These are phyloP conservation scores for Toxotes lorentzi DNA, from an alignment of 2,797 vertebrate species.

Conservation along the genomic window DNA sequence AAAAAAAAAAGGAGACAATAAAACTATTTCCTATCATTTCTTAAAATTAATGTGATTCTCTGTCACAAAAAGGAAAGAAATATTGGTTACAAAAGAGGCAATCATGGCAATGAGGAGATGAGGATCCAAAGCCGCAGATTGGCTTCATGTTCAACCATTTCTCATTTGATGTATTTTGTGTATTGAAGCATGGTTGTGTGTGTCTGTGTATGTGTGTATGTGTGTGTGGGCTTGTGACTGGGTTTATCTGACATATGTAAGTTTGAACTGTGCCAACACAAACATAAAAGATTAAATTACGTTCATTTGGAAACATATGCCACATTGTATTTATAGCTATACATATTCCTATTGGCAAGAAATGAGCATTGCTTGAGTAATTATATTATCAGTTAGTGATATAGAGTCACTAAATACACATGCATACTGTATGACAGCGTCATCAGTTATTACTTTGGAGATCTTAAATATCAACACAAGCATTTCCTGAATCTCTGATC, in stretches of 20 bases:
- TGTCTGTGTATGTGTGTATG: constrained; percentile 15
- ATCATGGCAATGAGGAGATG: constrained; percentile 65
- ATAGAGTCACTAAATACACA: background rate
- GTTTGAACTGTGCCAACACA: constrained; percentile 9
- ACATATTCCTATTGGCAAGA: background rate
- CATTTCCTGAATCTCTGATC: constrained; percentile 49
- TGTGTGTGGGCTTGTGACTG: constrained; percentile 10
- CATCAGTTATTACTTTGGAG: constrained; percentile 12
- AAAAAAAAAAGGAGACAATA: constrained; percentile 51
- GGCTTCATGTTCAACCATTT: constrained; percentile 44
- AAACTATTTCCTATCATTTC: constrained; percentile 53
- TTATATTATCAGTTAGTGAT: background rate
- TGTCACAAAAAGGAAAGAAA: constrained; percentile 44
- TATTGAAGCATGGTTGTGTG: constrained; percentile 3
- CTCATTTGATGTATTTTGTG: constrained; percentile 57
- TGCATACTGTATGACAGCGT: background rate
- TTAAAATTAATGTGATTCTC: constrained; percentile 57
- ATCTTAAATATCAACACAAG: constrained; percentile 42
- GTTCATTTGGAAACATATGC: constrained; percentile 4
- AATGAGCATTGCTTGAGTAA: background rate
- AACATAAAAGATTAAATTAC: constrained; percentile 3
- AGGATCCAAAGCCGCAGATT: constrained; percentile 35
- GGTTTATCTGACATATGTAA: constrained; percentile 10
- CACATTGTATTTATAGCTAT: background rate
- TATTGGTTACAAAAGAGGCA: constrained; percentile 63